phyloP scores from a whole-genome alignment of 1,140 invertebrate genomes.

The Geopemphigus sp. region DNA sequence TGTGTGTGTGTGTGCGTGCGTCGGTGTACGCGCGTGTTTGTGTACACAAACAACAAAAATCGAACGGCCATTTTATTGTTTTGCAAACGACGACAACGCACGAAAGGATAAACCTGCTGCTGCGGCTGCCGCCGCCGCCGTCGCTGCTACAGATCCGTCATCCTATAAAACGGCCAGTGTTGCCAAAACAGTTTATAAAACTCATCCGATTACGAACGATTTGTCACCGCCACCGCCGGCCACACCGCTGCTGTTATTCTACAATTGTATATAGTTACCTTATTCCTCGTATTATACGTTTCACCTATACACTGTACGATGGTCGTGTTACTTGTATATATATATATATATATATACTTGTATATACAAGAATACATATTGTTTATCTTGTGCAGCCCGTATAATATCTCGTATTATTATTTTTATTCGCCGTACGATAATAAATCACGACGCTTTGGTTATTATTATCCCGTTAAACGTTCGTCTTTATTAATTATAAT shows the following conservation, averaged over 20 bases:
- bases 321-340: no score
- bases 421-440: no score
- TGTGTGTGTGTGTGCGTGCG: background rate
- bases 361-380: no score
- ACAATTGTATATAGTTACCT: no score
- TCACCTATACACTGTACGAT: no score
- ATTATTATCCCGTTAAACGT: no score
- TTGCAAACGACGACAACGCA: slow-evolving; percentile 48
- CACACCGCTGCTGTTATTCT: background rate
- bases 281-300: no score
- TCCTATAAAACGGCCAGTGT: slow-evolving; percentile 46
- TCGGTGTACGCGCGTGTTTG: slow-evolving; percentile 3
- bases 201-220: slow-evolving; percentile 33
- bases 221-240: slow-evolving; percentile 22
- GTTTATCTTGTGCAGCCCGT: no score
- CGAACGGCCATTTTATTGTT: slow-evolving; percentile 50
- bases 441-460: no score
- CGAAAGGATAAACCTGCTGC: slow-evolving; percentile 48
- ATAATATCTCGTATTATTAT: no score
- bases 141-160: slow-evolving; percentile 46
- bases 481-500: no score
- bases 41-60: slow-evolving; percentile 49
- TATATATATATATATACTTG: no score
- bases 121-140: background rate
- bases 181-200: slow-evolving; percentile 49